phyloP scores from a whole-genome alignment of 2,113 vertebrate species.

The Lepus timidus region DNA sequence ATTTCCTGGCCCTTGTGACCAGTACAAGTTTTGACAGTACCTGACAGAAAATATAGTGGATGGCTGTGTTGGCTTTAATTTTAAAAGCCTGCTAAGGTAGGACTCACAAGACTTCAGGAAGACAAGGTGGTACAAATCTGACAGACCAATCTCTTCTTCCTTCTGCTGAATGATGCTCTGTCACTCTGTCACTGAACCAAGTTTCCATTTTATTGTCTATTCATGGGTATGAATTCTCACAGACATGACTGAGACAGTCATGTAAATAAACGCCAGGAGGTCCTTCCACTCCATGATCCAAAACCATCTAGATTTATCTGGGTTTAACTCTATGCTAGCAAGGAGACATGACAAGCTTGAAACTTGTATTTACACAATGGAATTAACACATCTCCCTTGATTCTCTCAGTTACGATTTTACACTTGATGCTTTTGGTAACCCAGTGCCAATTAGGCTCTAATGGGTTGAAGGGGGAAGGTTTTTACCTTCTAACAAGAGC shows the following conservation, averaged over 20 bases:
- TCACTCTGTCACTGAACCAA: background rate
- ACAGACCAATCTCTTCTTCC: background rate
- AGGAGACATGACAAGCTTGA: background rate
- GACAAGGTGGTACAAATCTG: accelerated
- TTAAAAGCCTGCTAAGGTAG: background rate
- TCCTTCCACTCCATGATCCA: background rate
- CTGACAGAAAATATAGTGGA: background rate
- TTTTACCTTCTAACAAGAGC: background rate
- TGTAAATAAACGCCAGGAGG: background rate
- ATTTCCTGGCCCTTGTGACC: background rate
- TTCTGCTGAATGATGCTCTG: background rate
- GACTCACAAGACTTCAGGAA: background rate
- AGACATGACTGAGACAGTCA: background rate
- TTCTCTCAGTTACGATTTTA: constrained; percentile 1
- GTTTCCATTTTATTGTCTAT: background rate
- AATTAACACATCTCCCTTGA: background rate
- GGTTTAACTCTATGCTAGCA: background rate
- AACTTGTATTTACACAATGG: background rate
- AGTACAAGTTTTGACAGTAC: background rate
- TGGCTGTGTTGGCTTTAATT: background rate
- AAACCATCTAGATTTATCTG: background rate
- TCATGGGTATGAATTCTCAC: background rate
- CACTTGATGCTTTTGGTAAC: background rate
- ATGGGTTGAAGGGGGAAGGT: background rate
- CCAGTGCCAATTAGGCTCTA: background rate